Evolutionary conservation across 2,888 invertebrate species (phyloP).

Genomic region (Tinea trinotella): DNA sequence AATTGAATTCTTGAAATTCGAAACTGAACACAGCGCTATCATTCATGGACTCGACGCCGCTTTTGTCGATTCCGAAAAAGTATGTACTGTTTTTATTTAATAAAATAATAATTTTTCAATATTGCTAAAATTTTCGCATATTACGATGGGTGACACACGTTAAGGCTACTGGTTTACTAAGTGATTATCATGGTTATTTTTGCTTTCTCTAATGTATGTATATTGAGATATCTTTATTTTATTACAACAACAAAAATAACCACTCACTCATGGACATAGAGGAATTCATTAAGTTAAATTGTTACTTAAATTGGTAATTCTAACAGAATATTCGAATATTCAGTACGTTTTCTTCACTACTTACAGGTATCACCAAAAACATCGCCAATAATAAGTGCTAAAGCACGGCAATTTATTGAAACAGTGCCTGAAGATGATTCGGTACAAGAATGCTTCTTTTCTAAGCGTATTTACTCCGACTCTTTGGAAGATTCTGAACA

Average conservation of each 20-base stretch:
- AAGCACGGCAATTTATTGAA: conserved; percentile 67
- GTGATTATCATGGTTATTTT: no score
- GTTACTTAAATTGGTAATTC: not conserved
- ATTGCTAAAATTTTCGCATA: no score
- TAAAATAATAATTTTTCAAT: not conserved
- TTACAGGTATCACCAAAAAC: conserved; percentile 52
- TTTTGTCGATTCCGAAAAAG: conserved; percentile 44
- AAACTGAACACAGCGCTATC: conserved; percentile 51
- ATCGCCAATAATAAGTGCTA: conserved; percentile 65
- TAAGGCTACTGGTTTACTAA: no score
- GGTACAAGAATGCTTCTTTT: conserved; percentile 69
- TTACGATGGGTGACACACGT: no score
- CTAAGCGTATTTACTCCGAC: conserved; percentile 66
- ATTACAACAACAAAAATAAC: no score
- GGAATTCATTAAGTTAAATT: not conserved
- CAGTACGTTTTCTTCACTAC: no score
- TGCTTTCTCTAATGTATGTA: no score
- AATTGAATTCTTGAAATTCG: conserved; percentile 49
- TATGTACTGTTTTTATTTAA: conserved; percentile 23
- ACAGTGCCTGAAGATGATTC: conserved; percentile 71
- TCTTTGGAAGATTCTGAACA: conserved; percentile 68
- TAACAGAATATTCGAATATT: not conserved
- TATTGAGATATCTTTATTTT: no score
- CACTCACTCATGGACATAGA: no score
- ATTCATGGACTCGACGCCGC: conserved; percentile 31